Percentiles rank a stretch among this genome's conserved stretches.
Evolutionary conservation across 2,797 vertebrate genomes (phyloP).

Genomic region (Melanogrammus aeglefinus): DNA sequence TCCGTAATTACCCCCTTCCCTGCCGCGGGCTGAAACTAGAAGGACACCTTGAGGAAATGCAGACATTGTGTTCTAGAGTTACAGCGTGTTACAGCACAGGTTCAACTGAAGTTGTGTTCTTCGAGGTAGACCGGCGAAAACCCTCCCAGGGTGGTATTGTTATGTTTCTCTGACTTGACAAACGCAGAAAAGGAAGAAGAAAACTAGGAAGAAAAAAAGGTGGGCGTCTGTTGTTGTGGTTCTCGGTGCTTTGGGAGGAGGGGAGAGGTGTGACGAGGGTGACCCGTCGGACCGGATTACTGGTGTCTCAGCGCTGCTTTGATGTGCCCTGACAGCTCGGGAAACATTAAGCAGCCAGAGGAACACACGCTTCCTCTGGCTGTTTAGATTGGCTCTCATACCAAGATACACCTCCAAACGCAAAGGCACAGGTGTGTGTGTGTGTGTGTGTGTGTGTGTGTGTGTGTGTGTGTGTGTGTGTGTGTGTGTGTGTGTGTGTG

Average conservation of each 20-base stretch:
- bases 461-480: not conserved
- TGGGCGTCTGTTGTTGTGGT: slow-evolving; percentile 41
- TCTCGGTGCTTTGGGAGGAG: slow-evolving; percentile 42
- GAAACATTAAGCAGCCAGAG: slow-evolving; percentile 48
- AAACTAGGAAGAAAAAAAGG: slow-evolving; percentile 9
- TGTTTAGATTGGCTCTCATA: slow-evolving; percentile 53
- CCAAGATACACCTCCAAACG: slow-evolving; percentile 13
- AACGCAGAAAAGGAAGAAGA: slow-evolving; percentile 30
- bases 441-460: slow-evolving; percentile 9
- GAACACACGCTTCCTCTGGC: slow-evolving; percentile 52
- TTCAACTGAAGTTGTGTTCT: not conserved
- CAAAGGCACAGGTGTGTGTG: not conserved
- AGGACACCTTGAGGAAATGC: not conserved
- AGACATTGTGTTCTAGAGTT: not conserved
- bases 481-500: not conserved
- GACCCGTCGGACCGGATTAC: slow-evolving; percentile 68
- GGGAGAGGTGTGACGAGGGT: slow-evolving; percentile 35
- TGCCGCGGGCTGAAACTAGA: not conserved
- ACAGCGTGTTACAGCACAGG: not conserved
- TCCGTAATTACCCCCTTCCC: not conserved
- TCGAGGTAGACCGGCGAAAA: not conserved
- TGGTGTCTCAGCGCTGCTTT: slow-evolving; percentile 55
- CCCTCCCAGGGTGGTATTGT: slow-evolving; percentile 35
- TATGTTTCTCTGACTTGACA: slow-evolving; percentile 56
- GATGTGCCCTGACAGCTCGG: slow-evolving; percentile 62